Evolutionary conservation across 2,888 invertebrate species (phyloP), one percentile per base, ranked within the genome.

Genomic region (Ochropleura leucogaster): DNA sequence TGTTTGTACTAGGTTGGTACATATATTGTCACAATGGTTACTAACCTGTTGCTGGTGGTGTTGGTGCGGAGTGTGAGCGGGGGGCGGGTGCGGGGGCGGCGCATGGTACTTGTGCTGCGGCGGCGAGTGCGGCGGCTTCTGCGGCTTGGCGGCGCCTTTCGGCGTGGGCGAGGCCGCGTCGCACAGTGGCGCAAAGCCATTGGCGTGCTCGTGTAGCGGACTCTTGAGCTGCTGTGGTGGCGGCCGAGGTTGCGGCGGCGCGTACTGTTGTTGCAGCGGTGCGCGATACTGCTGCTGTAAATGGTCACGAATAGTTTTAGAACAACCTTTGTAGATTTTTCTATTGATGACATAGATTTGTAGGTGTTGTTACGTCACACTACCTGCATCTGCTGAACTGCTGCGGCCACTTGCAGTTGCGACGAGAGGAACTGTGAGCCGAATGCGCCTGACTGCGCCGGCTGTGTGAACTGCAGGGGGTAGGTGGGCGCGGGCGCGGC

Each of bases 391-490:
- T 96, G 96, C 87, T 96, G 96, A 62, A 96, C 96, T 72, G 96
- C 96, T 55, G 95, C 95, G 18, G 96, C 96, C 40, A 96, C 96
- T 79, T 96, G 96, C 75, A 96, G 92, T 85, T 96, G 96, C 79
- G 95, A 94, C 0, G 96, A 95, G 40, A 96, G 92, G 89, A 95
- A 96, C 90, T 96, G 96, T 72, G 96, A 95, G 82, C 93, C 92
- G 88, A 95, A 96, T 14, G 97, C 96, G 79, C 94, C 95, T 16
- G 97, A 97, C 88, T 97, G 94, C 79, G 97, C 97, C 1, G 96
- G 97, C 88, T 97, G 97, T 74, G 97, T 97, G 92, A 97, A 97
- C 91, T 97, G 97, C 85, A 96, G 94, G 80, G 97, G 97, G 87
- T 97, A 97, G 10, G 97, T 97, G 78, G 97, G 97, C 75, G 97